phyloP scores from a whole-genome alignment of 2,113 vertebrate species.

The Aviceda subcristata region DNA sequence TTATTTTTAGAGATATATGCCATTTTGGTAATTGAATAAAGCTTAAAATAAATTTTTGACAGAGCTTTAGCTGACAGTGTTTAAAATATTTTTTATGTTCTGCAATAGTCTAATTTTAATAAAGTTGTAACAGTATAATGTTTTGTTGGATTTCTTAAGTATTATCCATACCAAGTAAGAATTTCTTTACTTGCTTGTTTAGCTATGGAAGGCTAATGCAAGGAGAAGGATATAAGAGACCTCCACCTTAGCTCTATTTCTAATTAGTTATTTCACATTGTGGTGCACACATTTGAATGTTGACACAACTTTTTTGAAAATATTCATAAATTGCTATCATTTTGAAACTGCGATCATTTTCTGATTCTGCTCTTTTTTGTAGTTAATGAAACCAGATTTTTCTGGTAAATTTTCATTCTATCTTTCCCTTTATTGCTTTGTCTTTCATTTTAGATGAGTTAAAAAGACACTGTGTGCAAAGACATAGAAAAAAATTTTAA shows the following conservation, averaged over 20 bases:
- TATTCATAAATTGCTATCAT: not conserved
- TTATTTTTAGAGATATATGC: not conserved
- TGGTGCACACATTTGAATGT: not conserved
- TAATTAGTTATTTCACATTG: not conserved
- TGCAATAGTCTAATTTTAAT: not conserved
- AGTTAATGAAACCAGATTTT: not conserved
- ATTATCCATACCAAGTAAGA: not conserved
- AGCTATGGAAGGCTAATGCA: not conserved
- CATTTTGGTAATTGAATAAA: not conserved
- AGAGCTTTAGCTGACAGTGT: not conserved
- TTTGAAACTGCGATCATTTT: not conserved
- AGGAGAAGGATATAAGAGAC: not conserved
- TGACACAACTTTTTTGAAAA: not conserved
- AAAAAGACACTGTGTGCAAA: not conserved
- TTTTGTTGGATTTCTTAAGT: not conserved
- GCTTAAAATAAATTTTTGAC: not conserved
- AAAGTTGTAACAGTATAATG: not conserved
- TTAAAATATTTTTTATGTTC: not conserved
- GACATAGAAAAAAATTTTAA: not conserved
- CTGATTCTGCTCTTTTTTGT: not conserved
- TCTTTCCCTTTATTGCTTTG: not conserved
- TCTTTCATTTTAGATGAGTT: not conserved
- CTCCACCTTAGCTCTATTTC: not conserved
- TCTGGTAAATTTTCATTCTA: not conserved
- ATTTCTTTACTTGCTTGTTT: not conserved